phyloP scores from a whole-genome alignment of 1,140 invertebrate genomes.

The Helicoverpa armigera region DNA sequence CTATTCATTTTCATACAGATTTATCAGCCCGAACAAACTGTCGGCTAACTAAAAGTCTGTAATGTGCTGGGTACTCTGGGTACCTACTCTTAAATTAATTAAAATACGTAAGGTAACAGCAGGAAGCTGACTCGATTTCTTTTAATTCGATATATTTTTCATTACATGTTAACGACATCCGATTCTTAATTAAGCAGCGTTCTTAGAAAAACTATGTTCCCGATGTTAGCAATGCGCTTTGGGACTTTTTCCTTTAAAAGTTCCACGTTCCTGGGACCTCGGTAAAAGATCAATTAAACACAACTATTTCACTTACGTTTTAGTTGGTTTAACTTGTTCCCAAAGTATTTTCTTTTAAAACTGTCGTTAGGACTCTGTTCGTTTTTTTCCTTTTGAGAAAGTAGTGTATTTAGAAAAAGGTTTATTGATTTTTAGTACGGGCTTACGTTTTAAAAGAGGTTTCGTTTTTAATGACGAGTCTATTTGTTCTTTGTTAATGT shows the following conservation, averaged over 20 bases:
- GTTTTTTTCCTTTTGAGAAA: background rate
- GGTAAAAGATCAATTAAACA: constrained; percentile 22
- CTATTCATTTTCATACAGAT: too few relatives aligned
- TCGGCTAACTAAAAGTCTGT: too few relatives aligned
- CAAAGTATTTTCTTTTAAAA: constrained; percentile 30
- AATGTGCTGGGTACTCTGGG: too few relatives aligned
- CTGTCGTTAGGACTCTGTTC: background rate
- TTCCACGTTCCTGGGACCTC: background rate
- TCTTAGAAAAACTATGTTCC: background rate
- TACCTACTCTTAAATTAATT: too few relatives aligned
- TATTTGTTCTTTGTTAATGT: too few relatives aligned
- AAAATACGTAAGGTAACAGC: background rate
- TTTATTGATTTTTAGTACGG: background rate
- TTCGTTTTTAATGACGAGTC: too few relatives aligned
- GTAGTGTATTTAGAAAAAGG: background rate
- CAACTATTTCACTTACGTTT: constrained; percentile 32
- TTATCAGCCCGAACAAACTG: too few relatives aligned
- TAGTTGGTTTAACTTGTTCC: background rate
- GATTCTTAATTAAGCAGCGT: constrained; percentile 11
- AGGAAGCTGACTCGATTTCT: background rate
- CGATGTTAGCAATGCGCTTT: constrained; percentile 1
- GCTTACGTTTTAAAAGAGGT: background rate
- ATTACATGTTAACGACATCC: constrained; percentile 1
- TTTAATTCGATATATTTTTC: background rate
- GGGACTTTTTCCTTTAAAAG: background rate